Percentiles rank a stretch among this genome's conserved stretches.
Conservation (phyloP, 2,797 vertebrate genomes). For the Vultur gryphus region DNA sequence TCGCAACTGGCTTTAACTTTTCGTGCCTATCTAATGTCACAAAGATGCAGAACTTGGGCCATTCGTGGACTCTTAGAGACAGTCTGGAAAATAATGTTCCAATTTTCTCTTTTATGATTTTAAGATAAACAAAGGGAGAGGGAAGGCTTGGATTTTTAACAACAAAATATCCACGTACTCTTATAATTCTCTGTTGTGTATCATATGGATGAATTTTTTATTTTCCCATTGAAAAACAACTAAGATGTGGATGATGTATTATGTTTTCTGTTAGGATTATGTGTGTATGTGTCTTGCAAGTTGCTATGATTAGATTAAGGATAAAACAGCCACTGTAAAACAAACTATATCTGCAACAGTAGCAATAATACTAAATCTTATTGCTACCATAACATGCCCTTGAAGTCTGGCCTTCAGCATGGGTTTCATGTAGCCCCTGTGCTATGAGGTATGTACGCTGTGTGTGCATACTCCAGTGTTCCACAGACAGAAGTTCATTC, state of each 20-base stretch:
- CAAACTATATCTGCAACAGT: not conserved
- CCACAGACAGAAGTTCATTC: not conserved
- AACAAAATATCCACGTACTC: fast-evolving
- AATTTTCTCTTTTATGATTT: not conserved
- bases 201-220: not conserved
- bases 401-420: not conserved
- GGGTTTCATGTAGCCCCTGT: too few relatives aligned
- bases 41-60: not conserved
- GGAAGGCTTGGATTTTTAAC: not conserved
- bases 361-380: not conserved
- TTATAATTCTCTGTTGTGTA: not conserved
- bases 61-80: not conserved
- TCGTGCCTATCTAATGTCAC: fast-evolving
- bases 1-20: not conserved
- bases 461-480: not conserved
- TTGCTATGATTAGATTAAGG: not conserved
- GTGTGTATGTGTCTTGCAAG: not conserved
- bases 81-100: not conserved
- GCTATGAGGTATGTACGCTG: not conserved
- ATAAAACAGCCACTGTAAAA: not conserved
- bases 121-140: not conserved
- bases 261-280: not conserved
- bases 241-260: not conserved
- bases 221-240: not conserved
- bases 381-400: not conserved